These are phyloP conservation scores for Lacerta viridis DNA, from an alignment of 2,797 vertebrate genomes.

Conservation along the genomic window DNA sequence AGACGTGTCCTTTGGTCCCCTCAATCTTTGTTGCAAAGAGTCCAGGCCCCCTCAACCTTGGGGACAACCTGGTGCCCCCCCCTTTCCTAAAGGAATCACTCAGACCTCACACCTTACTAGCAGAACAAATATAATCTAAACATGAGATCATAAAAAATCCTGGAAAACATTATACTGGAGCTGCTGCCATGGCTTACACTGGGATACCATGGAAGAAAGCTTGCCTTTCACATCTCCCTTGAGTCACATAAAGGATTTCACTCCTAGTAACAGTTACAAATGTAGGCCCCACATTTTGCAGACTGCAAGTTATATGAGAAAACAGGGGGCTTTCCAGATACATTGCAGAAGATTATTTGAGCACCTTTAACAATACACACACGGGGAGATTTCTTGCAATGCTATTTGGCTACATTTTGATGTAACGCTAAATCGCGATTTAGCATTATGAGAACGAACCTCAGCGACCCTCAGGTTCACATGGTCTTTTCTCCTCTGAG, in stretches of 20 bases:
- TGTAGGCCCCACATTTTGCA: slow-evolving; percentile 42
- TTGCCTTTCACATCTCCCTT: slow-evolving; percentile 60
- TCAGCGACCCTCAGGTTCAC: background rate
- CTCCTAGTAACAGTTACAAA: slow-evolving; percentile 68
- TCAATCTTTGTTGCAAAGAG: too few relatives aligned
- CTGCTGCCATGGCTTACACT: slow-evolving; percentile 59
- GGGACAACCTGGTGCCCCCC: background rate
- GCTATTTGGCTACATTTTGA: slow-evolving; percentile 42
- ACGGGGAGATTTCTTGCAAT: slow-evolving; percentile 66
- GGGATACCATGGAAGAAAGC: slow-evolving; percentile 49
- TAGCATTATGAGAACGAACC: background rate
- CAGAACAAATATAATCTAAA: slow-evolving; percentile 67
- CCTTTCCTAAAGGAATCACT: slow-evolving; percentile 59
- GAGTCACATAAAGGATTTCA: slow-evolving; percentile 64
- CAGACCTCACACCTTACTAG: slow-evolving; percentile 66
- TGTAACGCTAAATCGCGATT: background rate
- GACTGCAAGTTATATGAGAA: slow-evolving; percentile 51
- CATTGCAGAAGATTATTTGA: slow-evolving; percentile 60
- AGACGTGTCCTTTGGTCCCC: too few relatives aligned
- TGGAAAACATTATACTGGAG: slow-evolving; percentile 64
- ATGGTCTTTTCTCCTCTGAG: background rate
- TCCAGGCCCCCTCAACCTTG: too few relatives aligned
- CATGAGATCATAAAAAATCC: slow-evolving; percentile 68
- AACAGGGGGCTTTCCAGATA: slow-evolving; percentile 42
- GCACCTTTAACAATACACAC: slow-evolving; percentile 32